Evolutionary conservation across 2,888 invertebrate species (phyloP).

Genomic region (Megaustenia siamemsis): DNA sequence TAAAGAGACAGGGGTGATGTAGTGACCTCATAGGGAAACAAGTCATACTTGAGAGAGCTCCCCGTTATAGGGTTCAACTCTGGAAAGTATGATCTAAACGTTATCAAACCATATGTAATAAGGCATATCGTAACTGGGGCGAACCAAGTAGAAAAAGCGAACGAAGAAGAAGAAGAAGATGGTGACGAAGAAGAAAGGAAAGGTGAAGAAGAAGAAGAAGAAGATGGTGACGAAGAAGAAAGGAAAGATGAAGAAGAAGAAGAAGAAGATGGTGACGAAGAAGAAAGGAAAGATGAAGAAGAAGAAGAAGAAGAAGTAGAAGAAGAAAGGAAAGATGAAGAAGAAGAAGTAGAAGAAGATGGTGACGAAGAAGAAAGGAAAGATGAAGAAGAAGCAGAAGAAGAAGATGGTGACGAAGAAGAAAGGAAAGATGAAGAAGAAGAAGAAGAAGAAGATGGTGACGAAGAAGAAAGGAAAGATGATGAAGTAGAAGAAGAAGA

Average conservation of each 20-base stretch:
- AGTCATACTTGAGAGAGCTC: too few species aligned
- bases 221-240: neutral
- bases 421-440: neutral
- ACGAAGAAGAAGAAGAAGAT: neutral
- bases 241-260: neutral
- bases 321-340: conserved; percentile 2
- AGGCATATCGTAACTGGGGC: too few species aligned
- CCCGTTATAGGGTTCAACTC: too few species aligned
- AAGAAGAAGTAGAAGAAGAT: conserved; percentile 16
- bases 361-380: neutral
- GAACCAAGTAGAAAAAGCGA: too few species aligned
- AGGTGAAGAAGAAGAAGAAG: neutral
- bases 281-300: conserved; percentile 25
- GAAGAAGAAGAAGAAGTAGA: conserved; percentile 18
- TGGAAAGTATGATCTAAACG: too few species aligned
- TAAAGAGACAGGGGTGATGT: too few species aligned
- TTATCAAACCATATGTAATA: too few species aligned
- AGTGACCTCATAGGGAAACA: too few species aligned
- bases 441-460: neutral
- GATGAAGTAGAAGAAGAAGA: neutral
- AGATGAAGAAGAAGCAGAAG: neutral
- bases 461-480: neutral
- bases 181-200: neutral
- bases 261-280: conserved; percentile 33
- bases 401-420: neutral